Conservation (phyloP, 2,113 vertebrate species). For the Sciurus niger region DNA sequence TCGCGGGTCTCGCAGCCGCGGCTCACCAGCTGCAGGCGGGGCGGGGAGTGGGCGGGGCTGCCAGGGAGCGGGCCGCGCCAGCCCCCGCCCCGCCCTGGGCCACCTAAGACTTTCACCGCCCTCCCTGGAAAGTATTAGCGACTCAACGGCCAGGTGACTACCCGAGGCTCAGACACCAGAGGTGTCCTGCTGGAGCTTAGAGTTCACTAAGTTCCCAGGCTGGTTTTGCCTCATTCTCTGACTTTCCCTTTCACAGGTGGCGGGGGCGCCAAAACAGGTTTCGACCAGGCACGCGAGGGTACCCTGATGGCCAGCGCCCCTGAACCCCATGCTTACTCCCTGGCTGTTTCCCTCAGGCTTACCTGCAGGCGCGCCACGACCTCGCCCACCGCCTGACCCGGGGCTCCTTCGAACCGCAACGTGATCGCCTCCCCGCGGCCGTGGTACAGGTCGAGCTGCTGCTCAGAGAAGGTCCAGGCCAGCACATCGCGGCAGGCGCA, state of each 20-base stretch:
- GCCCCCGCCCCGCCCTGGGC: too few relatives aligned
- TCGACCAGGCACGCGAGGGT: accelerated
- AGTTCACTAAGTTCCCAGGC: neutral
- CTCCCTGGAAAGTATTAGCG: accelerated
- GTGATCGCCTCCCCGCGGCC: constrained; percentile 92
- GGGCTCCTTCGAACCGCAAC: constrained; percentile 89
- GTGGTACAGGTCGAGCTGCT: constrained; percentile 93
- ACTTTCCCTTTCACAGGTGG: neutral
- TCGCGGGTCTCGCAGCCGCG: constrained; percentile 94
- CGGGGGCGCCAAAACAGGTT: too few relatives aligned
- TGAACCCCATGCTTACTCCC: accelerated
- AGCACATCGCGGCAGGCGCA: constrained; percentile 95
- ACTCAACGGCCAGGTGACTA: accelerated
- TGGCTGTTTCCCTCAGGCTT: neutral
- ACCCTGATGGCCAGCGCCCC: accelerated
- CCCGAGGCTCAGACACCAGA: too few relatives aligned
- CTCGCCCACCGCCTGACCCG: constrained; percentile 91
- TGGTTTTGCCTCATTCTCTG: neutral
- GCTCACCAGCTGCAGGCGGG: constrained; percentile 91
- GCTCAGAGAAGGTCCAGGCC: constrained; percentile 93
- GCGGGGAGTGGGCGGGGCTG: neutral
- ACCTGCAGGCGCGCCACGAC: constrained; percentile 94
- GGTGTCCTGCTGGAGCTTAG: neutral
- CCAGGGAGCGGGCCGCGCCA: accelerated
- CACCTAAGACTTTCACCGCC: accelerated